phyloP scores from a whole-genome alignment of 1,140 invertebrate species.

The Drosophila dunni region DNA sequence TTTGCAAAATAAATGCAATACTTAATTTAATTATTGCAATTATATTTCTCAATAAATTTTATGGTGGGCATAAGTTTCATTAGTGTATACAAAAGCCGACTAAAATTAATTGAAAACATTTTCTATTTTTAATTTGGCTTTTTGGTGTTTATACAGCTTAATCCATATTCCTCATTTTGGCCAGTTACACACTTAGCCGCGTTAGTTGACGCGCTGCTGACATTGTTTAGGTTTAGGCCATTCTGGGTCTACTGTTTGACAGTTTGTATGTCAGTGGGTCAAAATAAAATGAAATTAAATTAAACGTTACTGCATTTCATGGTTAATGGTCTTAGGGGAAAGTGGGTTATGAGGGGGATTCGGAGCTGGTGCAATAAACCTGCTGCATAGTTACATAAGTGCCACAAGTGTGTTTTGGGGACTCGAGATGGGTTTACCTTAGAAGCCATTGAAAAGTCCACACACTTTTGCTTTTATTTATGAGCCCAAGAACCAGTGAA shows the following conservation, averaged over 20 bases:
- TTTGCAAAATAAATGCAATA: not conserved
- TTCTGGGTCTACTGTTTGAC: slow-evolving; percentile 22
- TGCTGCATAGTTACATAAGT: slow-evolving; percentile 57
- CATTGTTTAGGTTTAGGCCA: slow-evolving; percentile 35
- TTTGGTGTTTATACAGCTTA: slow-evolving; percentile 44
- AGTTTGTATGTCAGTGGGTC: slow-evolving; percentile 62
- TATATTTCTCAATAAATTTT: not conserved
- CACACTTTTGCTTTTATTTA: slow-evolving; percentile 75
- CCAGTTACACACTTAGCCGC: not conserved
- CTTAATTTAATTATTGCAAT: not conserved
- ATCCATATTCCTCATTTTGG: slow-evolving; percentile 26
- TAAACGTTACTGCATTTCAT: slow-evolving; percentile 61
- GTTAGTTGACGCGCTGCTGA: slow-evolving; percentile 15
- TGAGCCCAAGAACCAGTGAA: slow-evolving; percentile 36
- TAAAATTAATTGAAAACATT: not conserved
- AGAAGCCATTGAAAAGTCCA: not conserved
- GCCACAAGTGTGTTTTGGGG: slow-evolving; percentile 7
- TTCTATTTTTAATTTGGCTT: slow-evolving; percentile 31
- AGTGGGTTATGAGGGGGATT: not conserved
- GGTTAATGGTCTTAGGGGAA: slow-evolving; percentile 4
- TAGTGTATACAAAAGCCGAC: not conserved
- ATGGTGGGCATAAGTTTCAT: not conserved
- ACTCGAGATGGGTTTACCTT: not conserved
- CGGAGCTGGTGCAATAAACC: slow-evolving; percentile 51
- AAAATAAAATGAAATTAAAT: slow-evolving; percentile 55